These are phyloP conservation scores for Aphis gossypii DNA, from an alignment of 1,140 invertebrate genomes.

Conservation along the genomic window DNA sequence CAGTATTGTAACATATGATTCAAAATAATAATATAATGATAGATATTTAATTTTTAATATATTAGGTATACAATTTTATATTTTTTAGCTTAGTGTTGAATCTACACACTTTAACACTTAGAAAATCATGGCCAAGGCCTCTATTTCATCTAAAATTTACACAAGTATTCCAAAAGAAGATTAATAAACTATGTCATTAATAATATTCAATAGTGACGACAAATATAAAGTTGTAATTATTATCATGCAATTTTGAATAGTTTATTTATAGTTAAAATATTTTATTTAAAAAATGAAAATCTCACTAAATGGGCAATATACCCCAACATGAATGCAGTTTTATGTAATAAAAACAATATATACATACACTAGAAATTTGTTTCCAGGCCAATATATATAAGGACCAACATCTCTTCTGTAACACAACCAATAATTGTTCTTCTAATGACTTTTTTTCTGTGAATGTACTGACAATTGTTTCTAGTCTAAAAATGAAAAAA, in stretches of 20 bases:
- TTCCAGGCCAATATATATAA: conserved; percentile 2
- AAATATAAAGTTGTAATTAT: not conserved
- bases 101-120: not conserved
- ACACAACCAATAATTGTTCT: conserved; percentile 1
- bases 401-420: conserved; percentile 43
- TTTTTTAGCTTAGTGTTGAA: not conserved
- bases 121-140: not conserved
- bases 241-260: not conserved
- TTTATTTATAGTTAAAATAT: not conserved
- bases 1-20: not conserved
- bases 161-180: not conserved
- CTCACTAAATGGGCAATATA: not conserved
- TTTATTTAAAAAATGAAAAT: not conserved
- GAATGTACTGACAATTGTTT: conserved; percentile 50
- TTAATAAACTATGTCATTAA: too few species aligned
- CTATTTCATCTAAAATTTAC: not conserved
- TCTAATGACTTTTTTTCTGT: conserved; percentile 21
- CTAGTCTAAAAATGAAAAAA: conserved; percentile 19
- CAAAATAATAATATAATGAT: not conserved
- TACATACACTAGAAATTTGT: not conserved
- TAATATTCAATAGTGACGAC: not conserved
- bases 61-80: not conserved
- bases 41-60: not conserved
- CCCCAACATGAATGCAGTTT: not conserved
- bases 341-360: not conserved